Base-by-base conservation (phyloP, 2,888 invertebrate species). In the Agriopis marginaria region DNA sequence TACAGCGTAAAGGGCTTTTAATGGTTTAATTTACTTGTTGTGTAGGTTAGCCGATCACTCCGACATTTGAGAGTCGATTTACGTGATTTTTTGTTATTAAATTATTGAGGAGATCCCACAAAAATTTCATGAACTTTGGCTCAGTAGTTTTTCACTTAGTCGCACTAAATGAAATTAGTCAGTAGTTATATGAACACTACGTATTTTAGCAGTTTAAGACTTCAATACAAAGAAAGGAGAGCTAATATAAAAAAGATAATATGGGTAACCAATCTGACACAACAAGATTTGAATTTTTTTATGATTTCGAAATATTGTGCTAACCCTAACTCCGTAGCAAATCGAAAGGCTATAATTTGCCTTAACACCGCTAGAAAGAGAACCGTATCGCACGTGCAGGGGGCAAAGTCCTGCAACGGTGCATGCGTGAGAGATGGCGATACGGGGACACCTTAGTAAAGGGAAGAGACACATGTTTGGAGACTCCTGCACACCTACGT, bases 321-420 rank as follows among this genome's bases (percentile, higher is more conserved):
- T 39, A 63, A 51, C 63, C 67, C 67, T 67, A 58, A 8, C 7
- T 42, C 40, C 59, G 44, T 42, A 44, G 32, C 55, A 23, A 68
- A 68, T 64, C 10, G 53, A 23, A 63, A 62, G 49, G 44, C 63
- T 63, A 63, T 58, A 66, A 69, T 62, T 66, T 51, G 54, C 64
- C 63, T 63, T 68, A 66, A 66, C 70, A 80, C 79, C 78, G 78
- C 78, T 78, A 79, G 72, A 64, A 65, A 73, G 68, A 64, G 72
- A 79, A 82, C 79, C 77, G 78, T 82, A 82, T 75, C 77, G 81
- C 85, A 83, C 84, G 80, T 77, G 81, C 70, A 47, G 81, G 81
- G 84, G 85, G 81, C 84, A 85, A 84, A 82, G 84, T 84, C 84
- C 81, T 77, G 77, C 77, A 82, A 82, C 85, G 78, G 85, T 81